These are phyloP conservation scores for Puntigrus tetrazona DNA, from an alignment of 2,113 vertebrate species.

Conservation along the genomic window DNA sequence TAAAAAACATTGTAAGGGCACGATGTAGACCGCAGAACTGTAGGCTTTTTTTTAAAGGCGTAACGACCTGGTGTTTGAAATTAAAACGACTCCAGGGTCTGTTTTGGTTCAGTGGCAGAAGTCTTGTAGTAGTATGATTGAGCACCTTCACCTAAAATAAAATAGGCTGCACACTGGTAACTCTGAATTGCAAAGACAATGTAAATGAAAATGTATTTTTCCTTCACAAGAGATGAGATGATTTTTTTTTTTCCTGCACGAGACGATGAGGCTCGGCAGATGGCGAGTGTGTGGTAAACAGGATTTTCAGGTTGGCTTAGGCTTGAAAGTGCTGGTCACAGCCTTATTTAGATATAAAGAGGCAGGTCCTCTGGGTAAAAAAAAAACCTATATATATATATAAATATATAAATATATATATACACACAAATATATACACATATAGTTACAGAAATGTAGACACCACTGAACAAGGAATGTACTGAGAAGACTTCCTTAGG, in stretches of 20 bases:
- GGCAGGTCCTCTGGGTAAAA: conserved; percentile 89
- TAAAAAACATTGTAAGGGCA: background rate
- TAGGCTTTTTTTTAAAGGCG: conserved; percentile 14
- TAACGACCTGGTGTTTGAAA: background rate
- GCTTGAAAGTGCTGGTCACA: conserved; percentile 82
- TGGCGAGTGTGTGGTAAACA: background rate
- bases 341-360: conserved; percentile 81
- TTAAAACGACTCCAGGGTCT: background rate
- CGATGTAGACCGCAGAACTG: conserved; percentile 54
- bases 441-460: conserved; percentile 81
- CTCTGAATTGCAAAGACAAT: conserved; percentile 46
- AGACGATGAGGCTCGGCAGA: background rate
- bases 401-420: conserved; percentile 7
- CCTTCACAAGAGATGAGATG: background rate
- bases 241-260: background rate
- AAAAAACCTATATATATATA: conserved; percentile 62
- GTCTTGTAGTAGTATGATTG: background rate
- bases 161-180: conserved; percentile 40
- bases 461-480: conserved; percentile 94
- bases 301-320: conserved; percentile 72
- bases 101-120: background rate
- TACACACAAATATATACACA: conserved; percentile 47
- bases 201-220: conserved; percentile 25
- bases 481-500: conserved; percentile 89
- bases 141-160: conserved; percentile 10